phyloP scores from a whole-genome alignment of 2,113 vertebrate species.

The Noturus placidus region DNA sequence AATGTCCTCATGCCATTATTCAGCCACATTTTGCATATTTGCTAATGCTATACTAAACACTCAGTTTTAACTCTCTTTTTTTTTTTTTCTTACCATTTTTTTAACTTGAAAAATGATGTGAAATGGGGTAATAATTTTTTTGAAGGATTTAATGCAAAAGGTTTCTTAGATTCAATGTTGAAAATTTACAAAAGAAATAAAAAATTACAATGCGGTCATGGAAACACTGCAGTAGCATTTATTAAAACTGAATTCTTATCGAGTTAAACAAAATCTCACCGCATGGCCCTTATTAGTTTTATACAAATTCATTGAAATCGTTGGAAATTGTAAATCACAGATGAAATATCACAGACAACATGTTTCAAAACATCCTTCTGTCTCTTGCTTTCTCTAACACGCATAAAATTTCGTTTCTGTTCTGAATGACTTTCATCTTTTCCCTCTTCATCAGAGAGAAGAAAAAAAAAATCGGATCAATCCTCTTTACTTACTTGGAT shows the following conservation, averaged over 20 bases:
- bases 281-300: background rate
- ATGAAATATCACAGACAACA: background rate
- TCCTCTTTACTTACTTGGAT: conserved; percentile 55
- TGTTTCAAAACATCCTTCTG: background rate
- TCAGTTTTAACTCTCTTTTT: background rate
- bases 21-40: background rate
- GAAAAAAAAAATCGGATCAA: conserved; percentile 22
- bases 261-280: background rate
- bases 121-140: background rate
- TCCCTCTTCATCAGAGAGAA: conserved; percentile 22
- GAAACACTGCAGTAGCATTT: background rate
- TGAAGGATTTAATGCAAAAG: background rate
- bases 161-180: background rate
- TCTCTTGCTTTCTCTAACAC: background rate
- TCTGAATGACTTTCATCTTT: conserved; percentile 21
- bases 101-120: background rate
- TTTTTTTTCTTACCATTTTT: background rate
- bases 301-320: background rate
- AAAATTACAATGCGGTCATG: background rate
- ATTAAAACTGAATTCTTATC: background rate
- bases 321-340: background rate
- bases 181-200: background rate
- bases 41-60: background rate
- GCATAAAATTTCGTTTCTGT: background rate
- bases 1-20: background rate